A percentile compares a stretch with the other conserved stretches of the same genome.
Evolutionary conservation across 1,140 invertebrate genomes (phyloP).

Genomic region (Drosophila sp.): DNA sequence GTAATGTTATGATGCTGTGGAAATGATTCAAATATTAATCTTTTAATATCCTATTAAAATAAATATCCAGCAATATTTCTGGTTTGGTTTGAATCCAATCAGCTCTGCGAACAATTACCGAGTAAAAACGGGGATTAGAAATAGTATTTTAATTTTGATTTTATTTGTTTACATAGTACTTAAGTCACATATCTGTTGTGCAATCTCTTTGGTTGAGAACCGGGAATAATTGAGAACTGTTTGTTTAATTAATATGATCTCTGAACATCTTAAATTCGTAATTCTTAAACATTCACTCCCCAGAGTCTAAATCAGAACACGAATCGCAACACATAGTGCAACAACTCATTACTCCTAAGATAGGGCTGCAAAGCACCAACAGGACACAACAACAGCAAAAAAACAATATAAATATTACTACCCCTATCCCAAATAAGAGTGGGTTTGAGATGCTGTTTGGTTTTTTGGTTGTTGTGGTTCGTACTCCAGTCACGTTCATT

Average conservation of each 20-base stretch:
- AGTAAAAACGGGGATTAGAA: too few species aligned
- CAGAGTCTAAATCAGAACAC: not conserved
- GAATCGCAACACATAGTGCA: not conserved
- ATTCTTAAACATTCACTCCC: not conserved
- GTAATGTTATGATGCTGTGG: too few species aligned
- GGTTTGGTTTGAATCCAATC: too few species aligned
- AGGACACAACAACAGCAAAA: conserved; percentile 4
- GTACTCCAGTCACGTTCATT: not conserved
- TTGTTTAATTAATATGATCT: not conserved
- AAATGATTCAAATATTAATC: too few species aligned
- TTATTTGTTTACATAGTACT: too few species aligned
- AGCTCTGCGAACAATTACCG: too few species aligned
- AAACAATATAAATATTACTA: not conserved
- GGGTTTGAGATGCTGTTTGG: not conserved
- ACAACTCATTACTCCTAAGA: not conserved
- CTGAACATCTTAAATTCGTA: not conserved
- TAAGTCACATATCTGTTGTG: too few species aligned
- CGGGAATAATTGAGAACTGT: too few species aligned
- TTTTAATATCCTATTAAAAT: too few species aligned
- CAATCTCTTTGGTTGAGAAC: too few species aligned
- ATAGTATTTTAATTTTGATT: too few species aligned
- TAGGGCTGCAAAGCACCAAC: conserved; percentile 20
- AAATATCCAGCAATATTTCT: too few species aligned
- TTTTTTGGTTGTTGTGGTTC: not conserved
- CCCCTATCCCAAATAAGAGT: not conserved